Evolutionary conservation across 2,797 vertebrate species (phyloP).

Genomic region (Erethizon dorsatum): DNA sequence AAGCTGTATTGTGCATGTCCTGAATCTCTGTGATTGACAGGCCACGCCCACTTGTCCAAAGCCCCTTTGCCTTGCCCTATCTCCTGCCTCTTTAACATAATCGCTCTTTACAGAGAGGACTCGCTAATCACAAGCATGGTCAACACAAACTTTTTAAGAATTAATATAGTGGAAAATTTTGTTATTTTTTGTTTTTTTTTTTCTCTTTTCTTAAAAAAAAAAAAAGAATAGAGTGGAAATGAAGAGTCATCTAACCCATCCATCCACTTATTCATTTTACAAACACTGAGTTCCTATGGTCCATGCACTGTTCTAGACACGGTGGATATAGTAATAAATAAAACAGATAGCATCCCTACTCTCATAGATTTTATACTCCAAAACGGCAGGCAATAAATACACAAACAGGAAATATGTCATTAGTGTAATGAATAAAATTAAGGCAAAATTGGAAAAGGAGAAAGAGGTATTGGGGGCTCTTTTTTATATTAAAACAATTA

Average conservation of each 20-base stretch:
- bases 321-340: not conserved
- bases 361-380: slow-evolving; percentile 5
- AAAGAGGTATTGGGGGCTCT: not conserved
- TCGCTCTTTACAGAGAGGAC: not conserved
- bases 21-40: not conserved
- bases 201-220: too few species aligned
- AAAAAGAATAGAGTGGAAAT: not conserved
- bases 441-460: not conserved
- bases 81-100: not conserved
- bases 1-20: not conserved
- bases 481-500: not conserved
- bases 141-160: slow-evolving; percentile 1
- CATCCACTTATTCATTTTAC: not conserved
- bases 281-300: not conserved
- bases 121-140: not conserved
- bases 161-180: not conserved
- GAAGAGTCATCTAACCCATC: not conserved
- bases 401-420: not conserved
- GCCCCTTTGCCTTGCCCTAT: not conserved
- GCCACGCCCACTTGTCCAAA: not conserved
- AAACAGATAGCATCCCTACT: slow-evolving; percentile 28
- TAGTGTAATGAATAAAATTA: not conserved
- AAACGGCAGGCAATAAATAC: slow-evolving; percentile 27
- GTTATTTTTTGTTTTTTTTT: too few species aligned
- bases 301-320: not conserved